Base-by-base conservation (phyloP, 2,888 invertebrate species). In the Oxytorus armatus region DNA sequence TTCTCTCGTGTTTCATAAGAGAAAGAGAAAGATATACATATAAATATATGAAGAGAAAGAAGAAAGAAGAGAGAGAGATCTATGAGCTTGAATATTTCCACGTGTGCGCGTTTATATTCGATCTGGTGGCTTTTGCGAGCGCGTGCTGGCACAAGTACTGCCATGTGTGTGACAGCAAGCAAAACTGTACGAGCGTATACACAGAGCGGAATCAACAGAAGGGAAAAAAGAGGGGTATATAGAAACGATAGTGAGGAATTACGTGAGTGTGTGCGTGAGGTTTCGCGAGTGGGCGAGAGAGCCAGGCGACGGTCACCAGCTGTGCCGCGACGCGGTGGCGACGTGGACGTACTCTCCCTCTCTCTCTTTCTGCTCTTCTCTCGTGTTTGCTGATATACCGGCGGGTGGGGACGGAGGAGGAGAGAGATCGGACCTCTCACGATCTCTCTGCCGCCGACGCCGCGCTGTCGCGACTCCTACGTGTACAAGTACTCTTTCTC, bases 301-400 rank as follows among this genome's bases (percentile, higher is more conserved):
- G 79, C 66, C 79, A 83, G 84, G 81, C 85, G 85, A 85, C 86
- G 85, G 84, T 85, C 85, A 84, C 86, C 86, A 86, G 86, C 86
- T 86, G 86, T 84, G 86, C 84, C 83, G 81, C 77, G 77, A 69
- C 82, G 83, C 82, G 81, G 81, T 82, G 80, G 80, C 80, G 80
- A 80, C 80, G 77, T 33, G 69, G 73, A 61, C 74, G 44, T 49
- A 21, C 11, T 33, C 53, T 44, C 73, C 44, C 51, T 61, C 14
- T 10, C 63, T 70, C 65, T 36, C 55, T 75, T 63, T 68, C 55
- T 25, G 47, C n/a, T 36, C 61, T 51, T 51, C 57, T 65, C 77
- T 72, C 73, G 47, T 53, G 53, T 73, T 33, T 33, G 57, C 63
- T 65, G 65, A 74, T 74, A 53, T 55, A 65, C 51, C 23, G 18